A percentile compares a stretch with the other conserved stretches of the same genome.
These are phyloP conservation scores for Pempheris klunzingeri DNA, from an alignment of 2,797 vertebrate genomes.

Conservation along the genomic window DNA sequence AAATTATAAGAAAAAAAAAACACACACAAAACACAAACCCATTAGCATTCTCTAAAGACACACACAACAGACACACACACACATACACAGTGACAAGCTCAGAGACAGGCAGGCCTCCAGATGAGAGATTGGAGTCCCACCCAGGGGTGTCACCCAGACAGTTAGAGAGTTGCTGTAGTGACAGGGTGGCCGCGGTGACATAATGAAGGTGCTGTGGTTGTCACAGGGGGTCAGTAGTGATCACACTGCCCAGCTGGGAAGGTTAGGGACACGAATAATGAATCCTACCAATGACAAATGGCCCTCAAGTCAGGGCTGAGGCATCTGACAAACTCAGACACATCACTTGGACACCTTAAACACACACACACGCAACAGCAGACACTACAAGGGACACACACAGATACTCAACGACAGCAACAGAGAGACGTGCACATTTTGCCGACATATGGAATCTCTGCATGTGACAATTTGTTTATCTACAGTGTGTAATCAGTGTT, in stretches of 20 bases:
- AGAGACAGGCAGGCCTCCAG: slow-evolving; percentile 82
- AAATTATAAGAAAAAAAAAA: slow-evolving; percentile 6
- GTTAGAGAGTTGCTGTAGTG: slow-evolving; percentile 95
- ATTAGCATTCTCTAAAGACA: slow-evolving; percentile 16
- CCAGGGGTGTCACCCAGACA: slow-evolving; percentile 94
- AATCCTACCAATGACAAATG: slow-evolving; percentile 99
- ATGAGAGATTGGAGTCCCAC: slow-evolving; percentile 88
- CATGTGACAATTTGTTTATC: slow-evolving; percentile 11
- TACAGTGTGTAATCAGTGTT: slow-evolving; percentile 14
- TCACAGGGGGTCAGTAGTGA: slow-evolving; percentile 97
- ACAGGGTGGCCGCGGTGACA: slow-evolving; percentile 96
- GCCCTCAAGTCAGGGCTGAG: slow-evolving; percentile 92
- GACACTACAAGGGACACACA: slow-evolving; percentile 4
- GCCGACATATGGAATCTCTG: neutral
- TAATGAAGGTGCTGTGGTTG: slow-evolving; percentile 99
- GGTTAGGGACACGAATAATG: slow-evolving; percentile 92
- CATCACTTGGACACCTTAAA: slow-evolving; percentile 82
- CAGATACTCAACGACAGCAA: neutral
- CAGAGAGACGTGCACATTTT: neutral
- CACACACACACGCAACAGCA: slow-evolving; percentile 29
- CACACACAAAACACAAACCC: neutral
- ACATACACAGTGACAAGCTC: slow-evolving; percentile 61
- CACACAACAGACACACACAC: slow-evolving; percentile 30
- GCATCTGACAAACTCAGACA: slow-evolving; percentile 97
- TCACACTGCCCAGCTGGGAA: slow-evolving; percentile 91